Evolutionary conservation across 2,797 vertebrate species (phyloP).

Genomic region (Glossophaga mutica): DNA sequence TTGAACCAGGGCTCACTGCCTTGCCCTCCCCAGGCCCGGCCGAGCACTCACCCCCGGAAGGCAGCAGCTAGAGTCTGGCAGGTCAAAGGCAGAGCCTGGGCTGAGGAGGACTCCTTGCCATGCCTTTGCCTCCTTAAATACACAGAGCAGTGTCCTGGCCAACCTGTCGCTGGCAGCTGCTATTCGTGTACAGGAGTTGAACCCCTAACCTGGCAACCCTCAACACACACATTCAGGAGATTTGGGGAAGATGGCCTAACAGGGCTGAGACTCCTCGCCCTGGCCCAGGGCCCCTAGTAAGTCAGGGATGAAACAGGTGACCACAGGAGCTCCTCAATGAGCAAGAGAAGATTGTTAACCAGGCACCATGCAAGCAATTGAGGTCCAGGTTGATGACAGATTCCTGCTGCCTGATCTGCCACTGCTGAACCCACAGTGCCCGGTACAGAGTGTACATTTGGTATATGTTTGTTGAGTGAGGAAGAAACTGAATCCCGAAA

Average conservation of each 20-base stretch:
- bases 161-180: no score
- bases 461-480: neutral
- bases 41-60: neutral
- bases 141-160: neutral
- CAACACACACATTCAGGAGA: neutral
- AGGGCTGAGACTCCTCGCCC: neutral
- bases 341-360: neutral
- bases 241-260: neutral
- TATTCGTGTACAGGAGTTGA: accelerated
- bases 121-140: neutral
- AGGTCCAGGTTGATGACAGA: neutral
- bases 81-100: neutral
- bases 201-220: neutral
- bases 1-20: neutral
- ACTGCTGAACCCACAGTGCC: no score
- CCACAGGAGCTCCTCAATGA: neutral
- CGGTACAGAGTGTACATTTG: neutral
- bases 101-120: neutral
- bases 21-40: neutral
- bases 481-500: neutral
- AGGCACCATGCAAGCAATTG: neutral
- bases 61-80: neutral
- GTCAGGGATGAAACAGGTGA: neutral
- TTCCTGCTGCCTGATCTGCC: neutral
- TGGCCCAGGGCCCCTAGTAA: neutral